A percentile compares a stretch with the other conserved stretches of the same genome.
Conservation (phyloP, 2,797 vertebrate species). For the Alectoris magna region DNA sequence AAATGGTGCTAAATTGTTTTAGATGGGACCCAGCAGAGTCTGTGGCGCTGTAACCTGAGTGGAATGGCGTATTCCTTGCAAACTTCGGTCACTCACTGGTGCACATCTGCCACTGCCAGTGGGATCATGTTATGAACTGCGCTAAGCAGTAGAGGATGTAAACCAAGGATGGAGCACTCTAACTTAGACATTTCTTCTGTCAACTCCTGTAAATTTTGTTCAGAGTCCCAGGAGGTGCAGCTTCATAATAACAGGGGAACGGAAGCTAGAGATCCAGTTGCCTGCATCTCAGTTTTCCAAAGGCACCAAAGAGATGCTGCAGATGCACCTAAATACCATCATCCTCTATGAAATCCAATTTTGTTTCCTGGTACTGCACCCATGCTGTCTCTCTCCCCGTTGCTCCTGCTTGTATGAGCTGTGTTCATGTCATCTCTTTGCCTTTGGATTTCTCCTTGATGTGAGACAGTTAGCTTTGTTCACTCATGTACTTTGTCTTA, state of each 20-base stretch:
- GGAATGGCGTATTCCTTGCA: not conserved
- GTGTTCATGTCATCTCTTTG: not conserved
- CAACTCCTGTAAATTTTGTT: not conserved
- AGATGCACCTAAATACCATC: not conserved
- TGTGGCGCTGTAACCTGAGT: not conserved
- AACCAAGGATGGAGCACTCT: not conserved
- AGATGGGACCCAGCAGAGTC: not conserved
- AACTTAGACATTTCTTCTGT: not conserved
- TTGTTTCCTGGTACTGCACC: not conserved
- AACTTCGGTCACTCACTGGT: not conserved
- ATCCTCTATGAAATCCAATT: not conserved
- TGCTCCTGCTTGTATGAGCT: not conserved
- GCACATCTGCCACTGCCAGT: not conserved
- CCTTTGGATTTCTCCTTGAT: not conserved
- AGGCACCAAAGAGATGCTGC: not conserved
- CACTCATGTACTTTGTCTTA: not conserved
- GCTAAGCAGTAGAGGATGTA: not conserved
- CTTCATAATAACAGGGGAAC: not conserved
- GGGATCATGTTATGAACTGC: not conserved
- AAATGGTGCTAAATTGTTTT: not conserved
- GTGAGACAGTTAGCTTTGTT: not conserved
- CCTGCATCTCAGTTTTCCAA: not conserved
- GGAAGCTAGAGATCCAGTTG: not conserved
- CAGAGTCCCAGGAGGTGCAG: not conserved
- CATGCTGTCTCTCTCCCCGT: not conserved